These are phyloP conservation scores for Erethizon dorsatum DNA, from an alignment of 2,797 vertebrate species.

Conservation along the genomic window DNA sequence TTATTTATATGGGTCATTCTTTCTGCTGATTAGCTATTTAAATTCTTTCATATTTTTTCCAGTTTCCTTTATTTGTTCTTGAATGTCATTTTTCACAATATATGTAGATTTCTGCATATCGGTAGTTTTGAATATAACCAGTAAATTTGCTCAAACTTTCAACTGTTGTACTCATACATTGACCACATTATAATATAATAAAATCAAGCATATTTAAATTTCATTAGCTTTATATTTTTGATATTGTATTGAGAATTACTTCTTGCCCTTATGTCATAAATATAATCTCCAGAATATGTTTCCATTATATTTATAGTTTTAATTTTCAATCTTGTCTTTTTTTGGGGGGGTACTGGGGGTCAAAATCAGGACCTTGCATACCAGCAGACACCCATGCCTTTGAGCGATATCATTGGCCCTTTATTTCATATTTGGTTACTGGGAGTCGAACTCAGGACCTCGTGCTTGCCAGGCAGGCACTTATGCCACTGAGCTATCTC, in stretches of 20 bases:
- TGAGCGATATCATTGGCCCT: too few relatives aligned
- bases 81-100: not conserved
- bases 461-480: too few relatives aligned
- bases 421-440: too few relatives aligned
- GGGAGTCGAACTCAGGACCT: too few relatives aligned
- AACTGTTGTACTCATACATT: not conserved
- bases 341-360: too few relatives aligned
- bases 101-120: not conserved
- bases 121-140: not conserved
- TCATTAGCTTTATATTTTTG: not conserved
- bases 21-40: not conserved
- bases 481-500: too few relatives aligned
- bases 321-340: not conserved
- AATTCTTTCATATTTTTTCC: not conserved
- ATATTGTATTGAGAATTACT: not conserved
- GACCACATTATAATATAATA: not conserved
- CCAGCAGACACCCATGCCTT: too few relatives aligned
- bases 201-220: not conserved
- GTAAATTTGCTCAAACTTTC: not conserved
- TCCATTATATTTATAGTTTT: not conserved
- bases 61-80: not conserved
- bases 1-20: not conserved
- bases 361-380: too few relatives aligned
- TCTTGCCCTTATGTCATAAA: not conserved
- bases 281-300: not conserved